These are phyloP conservation scores for Clivina fossor DNA, from an alignment of 2,888 invertebrate genomes.

Conservation along the genomic window DNA sequence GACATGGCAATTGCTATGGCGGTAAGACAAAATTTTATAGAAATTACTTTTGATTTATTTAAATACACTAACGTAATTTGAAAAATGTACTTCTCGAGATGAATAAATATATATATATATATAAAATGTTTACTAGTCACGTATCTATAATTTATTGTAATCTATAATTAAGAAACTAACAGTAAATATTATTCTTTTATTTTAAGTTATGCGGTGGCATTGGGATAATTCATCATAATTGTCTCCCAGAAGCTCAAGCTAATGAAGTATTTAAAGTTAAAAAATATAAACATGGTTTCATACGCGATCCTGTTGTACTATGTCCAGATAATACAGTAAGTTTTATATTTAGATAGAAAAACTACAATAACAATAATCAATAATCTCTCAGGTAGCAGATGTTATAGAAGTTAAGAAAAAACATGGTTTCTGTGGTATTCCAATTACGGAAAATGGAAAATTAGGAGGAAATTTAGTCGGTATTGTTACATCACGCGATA, in stretches of 20 bases:
- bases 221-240: constrained; percentile 93
- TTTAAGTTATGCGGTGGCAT: constrained; percentile 90
- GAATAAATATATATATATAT: too few relatives aligned
- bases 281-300: constrained; percentile 97
- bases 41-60: too few relatives aligned
- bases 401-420: constrained; percentile 85
- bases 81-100: too few relatives aligned
- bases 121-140: too few relatives aligned
- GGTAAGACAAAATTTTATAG: too few relatives aligned
- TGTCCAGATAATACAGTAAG: constrained; percentile 74
- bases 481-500: constrained; percentile 96
- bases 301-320: constrained; percentile 89
- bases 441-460: constrained; percentile 92
- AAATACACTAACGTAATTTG: too few relatives aligned
- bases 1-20: constrained; percentile 99
- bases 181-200: too few relatives aligned
- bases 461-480: constrained; percentile 91
- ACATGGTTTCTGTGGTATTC: constrained; percentile 95
- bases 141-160: too few relatives aligned
- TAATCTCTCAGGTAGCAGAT: constrained; percentile 71
- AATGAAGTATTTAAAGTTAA: constrained; percentile 92
- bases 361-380: too few relatives aligned
- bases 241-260: constrained; percentile 85
- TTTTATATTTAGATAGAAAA: too few relatives aligned
- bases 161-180: too few relatives aligned